Evolutionary conservation across 2,113 vertebrate genomes (phyloP), one percentile per base, ranked within the genome.

Genomic region (Vimba vimba): DNA sequence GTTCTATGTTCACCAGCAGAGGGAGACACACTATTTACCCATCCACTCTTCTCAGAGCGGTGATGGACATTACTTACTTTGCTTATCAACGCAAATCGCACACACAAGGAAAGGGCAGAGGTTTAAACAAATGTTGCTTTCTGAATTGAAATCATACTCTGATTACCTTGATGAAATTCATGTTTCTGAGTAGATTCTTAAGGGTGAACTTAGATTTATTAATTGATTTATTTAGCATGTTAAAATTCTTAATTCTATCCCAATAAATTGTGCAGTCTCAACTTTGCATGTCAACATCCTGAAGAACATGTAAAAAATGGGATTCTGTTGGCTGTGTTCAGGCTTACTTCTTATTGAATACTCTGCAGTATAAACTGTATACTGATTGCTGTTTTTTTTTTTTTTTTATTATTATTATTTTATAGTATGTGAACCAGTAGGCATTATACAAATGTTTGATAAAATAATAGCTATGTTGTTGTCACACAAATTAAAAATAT

Each of bases 11-110:
- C 9, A 69, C 80, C 80, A 82, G 80, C 64, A 82, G 80, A 82
- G 80, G 80, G 80, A 82, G 80, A 82, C 80, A 82, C 80, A 82
- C 80, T 69, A 82, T 82, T 69, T 30, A 30, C 39, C 39, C 79
- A 64, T 66, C 25, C 27, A 33, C 50, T 50, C 13, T n/a, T 27
- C 43, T 76, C 55, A 60, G 13, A 79, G 77, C 68, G n/a, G 23
- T 43, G 36, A n/a, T 25, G 55, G 77, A 13, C 55, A 62, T 39
- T 3, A 25, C 30, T 36, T 23, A 68, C 17, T 10, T 33, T 10
- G 50, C 25, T 77, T 21, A 17, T 57, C 13, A 11, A 10, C 9
- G 13, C 59, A 45, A 60, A 60, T 60, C 21, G 17, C 21, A n/a
- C 12, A 17, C 12, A 1, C 9, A 71, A 39, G 27, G 17, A 43